phyloP scores from a whole-genome alignment of 1,140 invertebrate genomes.

The Bombyx mori region DNA sequence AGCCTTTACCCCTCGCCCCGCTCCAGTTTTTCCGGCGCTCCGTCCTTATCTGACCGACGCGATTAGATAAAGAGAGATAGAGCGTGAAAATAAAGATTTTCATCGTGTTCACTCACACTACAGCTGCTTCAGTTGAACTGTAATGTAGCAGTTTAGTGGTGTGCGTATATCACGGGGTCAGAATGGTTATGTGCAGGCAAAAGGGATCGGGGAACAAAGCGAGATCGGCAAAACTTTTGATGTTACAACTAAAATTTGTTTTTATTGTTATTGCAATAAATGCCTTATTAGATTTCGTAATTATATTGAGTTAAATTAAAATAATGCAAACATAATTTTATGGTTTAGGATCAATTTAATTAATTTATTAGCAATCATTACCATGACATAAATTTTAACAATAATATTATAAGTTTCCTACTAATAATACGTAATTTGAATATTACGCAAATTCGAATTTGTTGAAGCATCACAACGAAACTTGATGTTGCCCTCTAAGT shows the following conservation, averaged over 20 bases:
- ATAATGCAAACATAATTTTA: too few species aligned
- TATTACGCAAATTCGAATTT: too few species aligned
- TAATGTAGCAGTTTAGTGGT: constrained; percentile 39
- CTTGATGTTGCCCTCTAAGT: too few species aligned
- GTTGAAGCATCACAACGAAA: too few species aligned
- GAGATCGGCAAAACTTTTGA: constrained; percentile 45
- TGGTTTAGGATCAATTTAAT: too few species aligned
- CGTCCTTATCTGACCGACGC: constrained; percentile 67
- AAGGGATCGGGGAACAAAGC: constrained; percentile 39
- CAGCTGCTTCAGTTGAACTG: constrained; percentile 33
- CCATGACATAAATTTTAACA: too few species aligned
- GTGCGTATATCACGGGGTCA: constrained; percentile 38
- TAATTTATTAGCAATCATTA: too few species aligned
- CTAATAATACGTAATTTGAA: too few species aligned
- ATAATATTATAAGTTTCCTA: too few species aligned
- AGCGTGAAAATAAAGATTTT: constrained; percentile 72
- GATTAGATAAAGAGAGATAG: constrained; percentile 72
- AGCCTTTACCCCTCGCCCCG: constrained; percentile 67
- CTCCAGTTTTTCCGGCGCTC: constrained; percentile 68
- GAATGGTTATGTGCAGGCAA: constrained; percentile 32
- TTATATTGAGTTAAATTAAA: too few species aligned
- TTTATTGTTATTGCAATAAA: constrained; percentile 17
- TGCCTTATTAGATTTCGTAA: too few species aligned
- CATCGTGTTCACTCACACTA: constrained; percentile 69
- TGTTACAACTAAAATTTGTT: constrained; percentile 27